Base-by-base conservation (phyloP, 1,140 invertebrate genomes). In the Galendromus occidentalis region DNA sequence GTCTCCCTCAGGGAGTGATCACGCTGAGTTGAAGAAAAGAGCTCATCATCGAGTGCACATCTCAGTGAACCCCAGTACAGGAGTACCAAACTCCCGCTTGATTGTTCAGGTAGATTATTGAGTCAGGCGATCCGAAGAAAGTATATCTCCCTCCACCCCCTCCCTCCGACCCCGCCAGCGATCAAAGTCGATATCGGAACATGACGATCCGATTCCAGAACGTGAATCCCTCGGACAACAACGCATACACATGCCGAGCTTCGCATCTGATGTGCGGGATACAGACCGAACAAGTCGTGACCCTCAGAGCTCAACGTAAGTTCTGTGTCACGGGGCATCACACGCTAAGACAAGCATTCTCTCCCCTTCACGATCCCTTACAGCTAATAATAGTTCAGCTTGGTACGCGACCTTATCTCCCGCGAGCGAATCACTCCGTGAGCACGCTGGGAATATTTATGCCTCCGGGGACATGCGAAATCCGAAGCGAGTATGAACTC, bases 1-100 rank as follows among this genome's bases (percentile, higher is more conserved):
- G n/a, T n/a, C n/a, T n/a, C n/a, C n/a, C n/a, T 47, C 0, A 47
- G 51, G 51, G 17, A 29, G 25, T 9, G 51, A 59, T 25, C 51
- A 59, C 9, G 51, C 51, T 12, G 51, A 59, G 22, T 9, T 59
- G 51, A 59, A 59, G 51, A 59, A 59, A 0, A 25, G 51, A 5
- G 51, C 51, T 20, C 51, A 59, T 1, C 51, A 59, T 33, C 51
- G 51, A 17, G 51, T 59, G 17, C 51, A 59, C 33, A 59, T 59
- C 14, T 59, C 51, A 5, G 25, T 2, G 2, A 59, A 59, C 20
- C 51, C 51, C 14, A 14, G 33, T 2, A 59, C 51, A 59, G 51
- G 51, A 14, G 51, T 59, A 9, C 25, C 51, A 20, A 59, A 59
- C 33, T 59, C 51, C 2, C 51, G 51, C 5, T 33, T 59, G 17